Evolutionary conservation across 2,113 vertebrate species (phyloP).

Genomic region (Prochilodus magdalenae): DNA sequence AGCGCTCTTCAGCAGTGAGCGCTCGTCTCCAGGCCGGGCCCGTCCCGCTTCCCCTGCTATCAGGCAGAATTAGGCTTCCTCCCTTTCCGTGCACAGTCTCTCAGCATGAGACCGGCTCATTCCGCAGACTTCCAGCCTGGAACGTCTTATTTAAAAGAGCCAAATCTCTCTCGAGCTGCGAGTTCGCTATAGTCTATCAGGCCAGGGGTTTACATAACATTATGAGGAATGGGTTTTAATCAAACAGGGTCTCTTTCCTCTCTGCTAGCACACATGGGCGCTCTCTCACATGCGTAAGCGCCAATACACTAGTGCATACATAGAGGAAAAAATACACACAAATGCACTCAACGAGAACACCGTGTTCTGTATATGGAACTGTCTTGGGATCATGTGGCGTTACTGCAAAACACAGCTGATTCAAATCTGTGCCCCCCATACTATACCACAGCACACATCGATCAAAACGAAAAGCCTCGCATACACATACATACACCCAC

Average conservation of each 20-base stretch:
- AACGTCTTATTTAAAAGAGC: constrained; percentile 56
- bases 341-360: constrained; percentile 28
- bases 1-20: neutral
- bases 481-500: constrained; percentile 38
- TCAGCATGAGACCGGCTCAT: constrained; percentile 16
- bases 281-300: constrained; percentile 37
- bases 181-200: constrained; percentile 61
- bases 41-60: neutral
- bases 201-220: constrained; percentile 62
- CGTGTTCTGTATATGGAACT: neutral
- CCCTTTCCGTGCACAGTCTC: constrained; percentile 35
- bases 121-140: constrained; percentile 30
- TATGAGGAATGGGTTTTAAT: constrained; percentile 54
- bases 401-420: constrained; percentile 37
- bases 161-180: constrained; percentile 55
- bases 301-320: constrained; percentile 41
- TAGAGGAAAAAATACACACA: constrained; percentile 12
- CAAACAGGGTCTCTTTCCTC: constrained; percentile 49
- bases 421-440: constrained; percentile 19
- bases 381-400: neutral
- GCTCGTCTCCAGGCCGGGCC: neutral
- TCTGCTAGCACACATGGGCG: constrained; percentile 29
- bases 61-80: constrained; percentile 39
- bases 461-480: constrained; percentile 2
- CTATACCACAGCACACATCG: neutral